phyloP scores from a whole-genome alignment of 1,140 invertebrate genomes.

The Ectropis grisescens region DNA sequence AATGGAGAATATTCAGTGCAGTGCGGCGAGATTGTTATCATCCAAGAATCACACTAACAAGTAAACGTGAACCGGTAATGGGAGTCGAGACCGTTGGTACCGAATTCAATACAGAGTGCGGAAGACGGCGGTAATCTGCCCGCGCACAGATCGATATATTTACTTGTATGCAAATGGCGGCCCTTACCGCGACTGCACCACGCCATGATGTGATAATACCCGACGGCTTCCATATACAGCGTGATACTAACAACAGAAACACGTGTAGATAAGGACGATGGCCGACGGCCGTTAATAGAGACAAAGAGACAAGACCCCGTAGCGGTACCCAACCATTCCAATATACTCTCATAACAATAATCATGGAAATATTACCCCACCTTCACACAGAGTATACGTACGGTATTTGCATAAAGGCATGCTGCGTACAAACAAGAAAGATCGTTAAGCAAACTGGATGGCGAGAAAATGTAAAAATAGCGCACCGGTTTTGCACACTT shows the following conservation, averaged over 20 bases:
- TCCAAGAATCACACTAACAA: conserved; percentile 58
- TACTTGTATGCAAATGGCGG: conserved; percentile 62
- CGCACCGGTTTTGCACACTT: conserved; percentile 36
- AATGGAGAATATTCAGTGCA: no score
- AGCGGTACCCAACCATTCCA: conserved; percentile 13
- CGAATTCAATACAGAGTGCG: conserved; percentile 54
- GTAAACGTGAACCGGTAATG: conserved; percentile 40
- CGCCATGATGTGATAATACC: conserved; percentile 61
- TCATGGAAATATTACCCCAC: conserved; percentile 22
- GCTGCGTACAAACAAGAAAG: conserved; percentile 14
- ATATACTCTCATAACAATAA: conserved; percentile 20
- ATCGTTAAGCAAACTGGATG: conserved; percentile 28
- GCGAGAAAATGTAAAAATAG: conserved; percentile 30
- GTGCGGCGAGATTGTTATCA: conserved; percentile 37
- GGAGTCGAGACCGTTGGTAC: conserved; percentile 33
- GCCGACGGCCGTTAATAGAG: conserved; percentile 39
- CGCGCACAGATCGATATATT: conserved; percentile 51
- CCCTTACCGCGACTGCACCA: conserved; percentile 44
- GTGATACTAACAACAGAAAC: conserved; percentile 51
- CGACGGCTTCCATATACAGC: conserved; percentile 48
- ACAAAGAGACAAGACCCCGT: conserved; percentile 44
- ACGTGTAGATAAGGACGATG: conserved; percentile 46
- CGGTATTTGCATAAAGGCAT: conserved; percentile 11
- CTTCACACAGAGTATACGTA: conserved; percentile 14
- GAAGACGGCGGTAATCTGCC: conserved; percentile 49